These are phyloP conservation scores for Oreonectes daqikongensis DNA, from an alignment of 2,797 vertebrate genomes.

Conservation along the genomic window DNA sequence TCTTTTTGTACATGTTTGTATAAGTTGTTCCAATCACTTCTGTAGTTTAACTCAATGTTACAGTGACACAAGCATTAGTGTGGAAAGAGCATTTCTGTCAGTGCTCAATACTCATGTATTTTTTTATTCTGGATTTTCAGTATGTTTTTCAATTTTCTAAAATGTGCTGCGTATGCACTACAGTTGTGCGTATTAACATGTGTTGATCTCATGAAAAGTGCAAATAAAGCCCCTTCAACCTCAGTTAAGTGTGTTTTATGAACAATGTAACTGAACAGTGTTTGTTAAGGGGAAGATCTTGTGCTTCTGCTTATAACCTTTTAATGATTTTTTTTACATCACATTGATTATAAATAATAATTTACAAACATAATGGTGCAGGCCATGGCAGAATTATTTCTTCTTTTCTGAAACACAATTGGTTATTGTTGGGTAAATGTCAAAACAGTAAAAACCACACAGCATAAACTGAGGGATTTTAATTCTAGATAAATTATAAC, in stretches of 20 bases:
- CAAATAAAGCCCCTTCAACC: slow-evolving; percentile 80
- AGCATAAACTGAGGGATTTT: no score
- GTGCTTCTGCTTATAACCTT: background rate
- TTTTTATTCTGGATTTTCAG: slow-evolving; percentile 57
- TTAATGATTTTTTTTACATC: no score
- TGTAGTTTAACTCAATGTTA: slow-evolving; percentile 37
- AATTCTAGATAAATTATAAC: no score
- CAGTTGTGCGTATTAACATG: slow-evolving; percentile 57
- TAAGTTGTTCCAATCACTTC: slow-evolving; percentile 19
- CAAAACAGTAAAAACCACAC: no score
- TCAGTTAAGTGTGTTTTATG: slow-evolving; percentile 38
- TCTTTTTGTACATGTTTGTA: slow-evolving; percentile 14
- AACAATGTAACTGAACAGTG: background rate
- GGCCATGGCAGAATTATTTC: no score
- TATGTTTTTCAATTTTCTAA: slow-evolving; percentile 70
- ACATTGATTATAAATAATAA: no score
- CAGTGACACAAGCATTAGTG: slow-evolving; percentile 42
- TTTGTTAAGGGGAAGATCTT: background rate
- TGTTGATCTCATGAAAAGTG: slow-evolving; percentile 79
- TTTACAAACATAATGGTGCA: no score
- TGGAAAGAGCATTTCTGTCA: slow-evolving; percentile 55
- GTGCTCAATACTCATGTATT: slow-evolving; percentile 61
- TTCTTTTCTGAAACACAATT: no score
- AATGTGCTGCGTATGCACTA: slow-evolving; percentile 61
- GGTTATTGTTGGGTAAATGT: no score